Evolutionary conservation across 2,888 invertebrate genomes (phyloP), one percentile per base, ranked within the genome.

Genomic region (Tiliacea citrago): DNA sequence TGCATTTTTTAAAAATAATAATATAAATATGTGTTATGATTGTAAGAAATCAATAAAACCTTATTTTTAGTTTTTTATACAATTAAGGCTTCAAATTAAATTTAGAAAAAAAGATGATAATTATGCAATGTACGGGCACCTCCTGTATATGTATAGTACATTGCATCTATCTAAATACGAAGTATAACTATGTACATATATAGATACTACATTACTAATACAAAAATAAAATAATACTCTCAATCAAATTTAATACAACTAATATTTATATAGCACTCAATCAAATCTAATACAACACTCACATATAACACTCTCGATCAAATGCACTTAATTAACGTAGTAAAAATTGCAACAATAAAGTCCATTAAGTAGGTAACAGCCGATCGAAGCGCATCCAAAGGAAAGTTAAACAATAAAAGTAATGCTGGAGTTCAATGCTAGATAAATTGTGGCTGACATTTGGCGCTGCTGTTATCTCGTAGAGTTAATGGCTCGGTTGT

Each of bases 371-470:
- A 77, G 35, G 62, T 69, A 65, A 53, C 39, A 58, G 67, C 21
- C 21, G n/a, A n/a, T n/a, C n/a, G 42, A 69, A 51, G 55, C 35
- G 35, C 18, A 51, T 55, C 42, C 55, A 79, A 51, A 67, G 51
- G 51, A 79, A 82, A 82, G 79, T 87, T 87, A 10, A 51, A 67
- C 66, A 77, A 82, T 81, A 82, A 86, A 80, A 81, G 84, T 80
- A 81, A 69, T 39, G 35, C 8, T 47, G 16, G 21, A 77, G 65
- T 83, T 84, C 76, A 73, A 83, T 84, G 60, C 58, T 61, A 77
- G 84, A 85, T 82, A 87, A 84, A 82, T 85, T 85, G 85, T 77
- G 78, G 79, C 57, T 83, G 85, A 85, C 82, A 81, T 82, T 81
- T 79, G 83, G 74, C 57, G 53, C 53, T 74, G 60, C 81, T 75